These are phyloP conservation scores for Calliopum simillimum DNA, from an alignment of 2,888 invertebrate species.

Conservation along the genomic window DNA sequence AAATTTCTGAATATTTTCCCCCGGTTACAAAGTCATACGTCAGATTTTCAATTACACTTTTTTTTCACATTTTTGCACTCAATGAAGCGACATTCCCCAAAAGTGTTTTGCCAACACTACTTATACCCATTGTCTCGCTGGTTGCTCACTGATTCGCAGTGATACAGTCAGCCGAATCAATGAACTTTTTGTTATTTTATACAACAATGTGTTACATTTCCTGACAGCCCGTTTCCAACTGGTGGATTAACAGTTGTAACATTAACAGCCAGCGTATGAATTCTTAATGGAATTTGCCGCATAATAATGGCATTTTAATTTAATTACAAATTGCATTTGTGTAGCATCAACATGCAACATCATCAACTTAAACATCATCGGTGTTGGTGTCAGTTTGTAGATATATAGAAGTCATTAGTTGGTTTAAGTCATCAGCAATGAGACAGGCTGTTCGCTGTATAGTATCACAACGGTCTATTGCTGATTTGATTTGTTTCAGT, in stretches of 20 bases:
- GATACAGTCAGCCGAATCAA: too few relatives aligned
- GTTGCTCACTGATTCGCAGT: too few relatives aligned
- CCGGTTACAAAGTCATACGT: not conserved
- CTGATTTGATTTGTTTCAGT: too few relatives aligned
- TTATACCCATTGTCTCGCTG: too few relatives aligned
- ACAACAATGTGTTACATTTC: not conserved
- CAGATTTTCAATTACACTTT: constrained; percentile 6
- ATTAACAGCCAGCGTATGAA: constrained; percentile 12
- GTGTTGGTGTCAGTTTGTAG: too few relatives aligned
- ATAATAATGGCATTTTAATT: constrained; percentile 32
- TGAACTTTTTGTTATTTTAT: constrained; percentile 1
- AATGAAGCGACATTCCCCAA: not conserved
- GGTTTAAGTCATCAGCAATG: too few relatives aligned
- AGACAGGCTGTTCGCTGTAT: too few relatives aligned
- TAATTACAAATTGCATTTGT: constrained; percentile 30
- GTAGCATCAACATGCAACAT: not conserved
- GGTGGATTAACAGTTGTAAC: constrained; percentile 22
- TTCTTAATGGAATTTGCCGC: constrained; percentile 21
- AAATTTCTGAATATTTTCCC: too few relatives aligned
- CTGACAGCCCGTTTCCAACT: constrained; percentile 11
- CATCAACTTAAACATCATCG: too few relatives aligned
- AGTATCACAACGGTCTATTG: too few relatives aligned
- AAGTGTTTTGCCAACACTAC: too few relatives aligned
- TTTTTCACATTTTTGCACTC: not conserved
- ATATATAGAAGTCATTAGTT: too few relatives aligned